Evolutionary conservation across 2,797 vertebrate genomes (phyloP).

Genomic region (Urophycis tenuis): DNA sequence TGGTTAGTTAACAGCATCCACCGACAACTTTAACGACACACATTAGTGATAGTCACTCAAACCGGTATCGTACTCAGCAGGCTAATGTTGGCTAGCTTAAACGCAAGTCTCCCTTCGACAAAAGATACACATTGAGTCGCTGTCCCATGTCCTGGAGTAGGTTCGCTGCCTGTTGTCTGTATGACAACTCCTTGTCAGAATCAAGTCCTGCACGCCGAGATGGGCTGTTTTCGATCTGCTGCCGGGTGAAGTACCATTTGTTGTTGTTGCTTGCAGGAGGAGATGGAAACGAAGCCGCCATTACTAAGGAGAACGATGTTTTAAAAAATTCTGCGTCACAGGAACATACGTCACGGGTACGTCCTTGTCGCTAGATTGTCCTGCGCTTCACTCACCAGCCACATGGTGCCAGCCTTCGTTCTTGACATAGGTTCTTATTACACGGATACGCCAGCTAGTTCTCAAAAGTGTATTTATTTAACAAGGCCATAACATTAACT

Average conservation of each 20-base stretch:
- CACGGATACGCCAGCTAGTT: too few species aligned
- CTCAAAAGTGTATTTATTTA: not conserved
- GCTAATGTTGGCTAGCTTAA: slow-evolving; percentile 41
- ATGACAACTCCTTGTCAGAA: slow-evolving; percentile 84
- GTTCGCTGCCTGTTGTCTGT: slow-evolving; percentile 89
- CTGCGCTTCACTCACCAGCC: not conserved
- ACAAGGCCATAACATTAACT: not conserved
- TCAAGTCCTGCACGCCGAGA: slow-evolving; percentile 81
- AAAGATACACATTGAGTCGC: slow-evolving; percentile 92
- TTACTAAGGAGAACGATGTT: slow-evolving; percentile 75
- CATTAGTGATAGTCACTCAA: not conserved
- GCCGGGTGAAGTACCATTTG: slow-evolving; percentile 85
- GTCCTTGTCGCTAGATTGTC: not conserved
- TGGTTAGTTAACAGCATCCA: not conserved
- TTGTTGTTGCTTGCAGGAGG: slow-evolving; percentile 68
- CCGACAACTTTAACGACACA: not conserved
- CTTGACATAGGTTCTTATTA: not conserved
- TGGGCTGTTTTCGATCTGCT: slow-evolving; percentile 83
- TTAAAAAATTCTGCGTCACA: slow-evolving; percentile 74
- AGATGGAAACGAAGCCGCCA: slow-evolving; percentile 78
- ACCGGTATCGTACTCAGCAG: slow-evolving; percentile 37
- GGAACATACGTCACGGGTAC: slow-evolving; percentile 63
- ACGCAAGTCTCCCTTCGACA: slow-evolving; percentile 61
- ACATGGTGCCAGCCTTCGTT: slow-evolving; percentile 8
- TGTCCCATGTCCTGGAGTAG: slow-evolving; percentile 96